These are phyloP conservation scores for Anoplolepis gracilipes DNA, from an alignment of 1,140 invertebrate genomes.

Conservation along the genomic window DNA sequence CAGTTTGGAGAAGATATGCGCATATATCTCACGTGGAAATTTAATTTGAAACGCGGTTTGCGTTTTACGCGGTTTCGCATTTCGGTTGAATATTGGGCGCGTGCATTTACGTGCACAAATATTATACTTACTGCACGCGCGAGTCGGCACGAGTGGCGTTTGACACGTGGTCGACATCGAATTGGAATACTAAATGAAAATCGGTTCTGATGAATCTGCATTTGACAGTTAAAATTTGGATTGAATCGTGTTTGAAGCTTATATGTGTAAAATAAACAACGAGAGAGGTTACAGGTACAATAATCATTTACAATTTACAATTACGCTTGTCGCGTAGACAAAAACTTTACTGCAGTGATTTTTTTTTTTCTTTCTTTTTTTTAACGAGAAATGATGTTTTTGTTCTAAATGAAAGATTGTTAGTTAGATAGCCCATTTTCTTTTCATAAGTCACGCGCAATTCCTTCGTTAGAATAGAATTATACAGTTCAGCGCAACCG, in stretches of 20 bases:
- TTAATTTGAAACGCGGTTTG: conserved; percentile 37
- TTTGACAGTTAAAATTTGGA: conserved; percentile 22
- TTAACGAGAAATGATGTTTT: neutral
- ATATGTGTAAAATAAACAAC: neutral
- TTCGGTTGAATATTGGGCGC: neutral
- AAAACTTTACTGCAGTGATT: neutral
- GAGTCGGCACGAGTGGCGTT: conserved; percentile 24
- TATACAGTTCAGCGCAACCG: neutral
- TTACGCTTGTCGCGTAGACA: neutral
- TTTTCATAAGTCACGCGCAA: conserved; percentile 1
- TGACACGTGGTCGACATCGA: conserved; percentile 20
- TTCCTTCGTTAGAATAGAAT: conserved; percentile 20
- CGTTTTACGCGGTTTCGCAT: conserved; percentile 7
- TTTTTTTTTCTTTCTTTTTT: too few species aligned
- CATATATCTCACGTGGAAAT: conserved; percentile 46
- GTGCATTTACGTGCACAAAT: conserved; percentile 19
- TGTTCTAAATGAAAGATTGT: neutral
- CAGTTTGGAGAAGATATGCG: neutral
- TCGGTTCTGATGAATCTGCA: conserved; percentile 20
- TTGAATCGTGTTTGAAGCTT: neutral
- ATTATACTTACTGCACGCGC: neutral
- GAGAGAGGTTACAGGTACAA: neutral
- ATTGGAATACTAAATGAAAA: conserved; percentile 45
- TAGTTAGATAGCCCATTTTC: neutral
- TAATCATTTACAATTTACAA: conserved; percentile 21